Evolutionary conservation across 2,113 vertebrate species (phyloP).

Genomic region (Corynorhinus townsendii): DNA sequence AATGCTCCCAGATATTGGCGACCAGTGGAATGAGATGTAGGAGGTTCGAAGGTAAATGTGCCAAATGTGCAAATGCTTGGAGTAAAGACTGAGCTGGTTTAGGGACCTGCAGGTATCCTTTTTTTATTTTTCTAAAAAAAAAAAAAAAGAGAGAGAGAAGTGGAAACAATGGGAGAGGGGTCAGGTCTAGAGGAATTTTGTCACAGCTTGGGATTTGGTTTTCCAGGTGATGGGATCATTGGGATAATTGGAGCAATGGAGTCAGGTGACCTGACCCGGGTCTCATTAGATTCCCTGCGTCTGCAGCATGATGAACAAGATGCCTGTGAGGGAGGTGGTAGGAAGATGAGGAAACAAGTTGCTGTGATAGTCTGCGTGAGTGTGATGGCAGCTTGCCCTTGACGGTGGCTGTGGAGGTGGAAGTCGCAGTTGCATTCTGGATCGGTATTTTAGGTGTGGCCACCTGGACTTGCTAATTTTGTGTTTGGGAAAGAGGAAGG

Average conservation of each 20-base stretch:
- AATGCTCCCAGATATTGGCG: neutral
- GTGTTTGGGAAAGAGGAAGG: neutral
- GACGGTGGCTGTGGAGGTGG: neutral
- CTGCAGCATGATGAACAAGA: neutral
- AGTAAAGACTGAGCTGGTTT: neutral
- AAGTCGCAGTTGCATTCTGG: neutral
- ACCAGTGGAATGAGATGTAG: neutral
- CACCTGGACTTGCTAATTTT: neutral
- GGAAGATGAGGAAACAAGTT: neutral
- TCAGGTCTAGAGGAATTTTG: neutral
- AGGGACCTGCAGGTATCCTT: neutral
- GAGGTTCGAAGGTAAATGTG: neutral
- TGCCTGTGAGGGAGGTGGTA: neutral
- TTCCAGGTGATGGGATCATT: neutral
- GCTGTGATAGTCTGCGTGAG: neutral
- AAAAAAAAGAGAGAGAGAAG: neutral
- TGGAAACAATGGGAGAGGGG: neutral
- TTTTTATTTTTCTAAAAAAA: neutral
- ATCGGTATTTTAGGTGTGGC: neutral
- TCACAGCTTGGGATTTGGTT: neutral
- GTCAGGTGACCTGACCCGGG: neutral
- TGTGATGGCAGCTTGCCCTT: neutral
- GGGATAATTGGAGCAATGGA: neutral
- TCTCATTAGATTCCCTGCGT: neutral
- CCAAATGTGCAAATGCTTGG: neutral